Conservation (phyloP, 2,797 vertebrate genomes). For the Sebastes hubbsi region DNA sequence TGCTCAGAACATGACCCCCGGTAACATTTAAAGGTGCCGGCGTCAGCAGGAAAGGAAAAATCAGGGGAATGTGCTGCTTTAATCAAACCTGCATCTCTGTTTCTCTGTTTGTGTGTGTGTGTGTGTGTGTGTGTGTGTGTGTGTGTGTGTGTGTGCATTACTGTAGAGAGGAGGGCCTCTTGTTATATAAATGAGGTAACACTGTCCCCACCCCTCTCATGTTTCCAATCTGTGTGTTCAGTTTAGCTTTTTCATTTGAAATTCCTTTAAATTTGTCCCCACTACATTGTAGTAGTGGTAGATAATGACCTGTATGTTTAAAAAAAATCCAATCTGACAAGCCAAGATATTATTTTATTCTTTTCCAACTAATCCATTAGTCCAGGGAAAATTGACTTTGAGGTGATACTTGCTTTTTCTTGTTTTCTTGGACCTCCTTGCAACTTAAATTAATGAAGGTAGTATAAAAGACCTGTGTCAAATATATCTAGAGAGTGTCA, state of each 20-base stretch:
- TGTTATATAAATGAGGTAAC: constrained; percentile 28
- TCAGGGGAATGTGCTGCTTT: constrained; percentile 73
- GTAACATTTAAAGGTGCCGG: constrained; percentile 67
- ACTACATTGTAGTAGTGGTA: neutral
- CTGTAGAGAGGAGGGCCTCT: constrained; percentile 7
- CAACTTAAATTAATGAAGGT: neutral
- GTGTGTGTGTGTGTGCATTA: neutral
- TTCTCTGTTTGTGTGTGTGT: constrained; percentile 18
- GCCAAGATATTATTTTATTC: neutral
- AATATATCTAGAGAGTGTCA: neutral
- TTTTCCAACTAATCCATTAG: neutral
- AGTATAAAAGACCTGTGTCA: neutral
- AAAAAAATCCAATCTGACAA: neutral
- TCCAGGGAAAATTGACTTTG: neutral
- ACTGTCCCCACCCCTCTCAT: neutral
- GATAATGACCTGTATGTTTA: neutral
- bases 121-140: neutral
- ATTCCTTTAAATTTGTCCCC: neutral
- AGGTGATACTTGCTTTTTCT: neutral
- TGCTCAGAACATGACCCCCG: constrained; percentile 68
- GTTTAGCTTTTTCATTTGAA: neutral
- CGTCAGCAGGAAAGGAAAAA: constrained; percentile 68
- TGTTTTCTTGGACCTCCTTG: neutral
- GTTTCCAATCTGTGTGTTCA: constrained; percentile 9
- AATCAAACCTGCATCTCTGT: constrained; percentile 70